These are phyloP conservation scores for Mesocentrotus franciscanus DNA, from an alignment of 53 echinoderm and acorn worm genomes.

Conservation along the genomic window DNA sequence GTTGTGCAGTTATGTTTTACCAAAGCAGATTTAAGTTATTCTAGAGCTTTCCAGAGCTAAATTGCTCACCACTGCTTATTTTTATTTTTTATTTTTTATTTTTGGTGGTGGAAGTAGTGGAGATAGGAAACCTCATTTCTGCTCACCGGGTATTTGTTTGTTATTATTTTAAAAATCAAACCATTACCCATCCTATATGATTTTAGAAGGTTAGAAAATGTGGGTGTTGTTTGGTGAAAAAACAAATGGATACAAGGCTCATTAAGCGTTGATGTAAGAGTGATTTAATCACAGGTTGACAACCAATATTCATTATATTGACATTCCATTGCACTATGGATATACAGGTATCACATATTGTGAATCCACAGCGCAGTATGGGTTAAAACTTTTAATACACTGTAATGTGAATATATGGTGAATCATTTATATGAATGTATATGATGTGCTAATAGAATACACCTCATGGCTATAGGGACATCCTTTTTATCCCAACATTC, in stretches of 20 bases:
- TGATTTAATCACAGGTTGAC: background rate
- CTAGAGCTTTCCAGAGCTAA: background rate
- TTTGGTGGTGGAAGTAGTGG: background rate
- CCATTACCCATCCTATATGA: slow-evolving; percentile 12
- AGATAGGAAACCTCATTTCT: background rate
- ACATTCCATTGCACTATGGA: background rate
- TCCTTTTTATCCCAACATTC: too few species aligned
- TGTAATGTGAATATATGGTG: too few species aligned
- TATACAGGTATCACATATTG: background rate
- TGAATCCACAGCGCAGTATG: background rate
- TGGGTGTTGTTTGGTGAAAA: background rate
- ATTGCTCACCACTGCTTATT: background rate
- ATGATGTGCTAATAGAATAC: too few species aligned
- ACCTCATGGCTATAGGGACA: too few species aligned
- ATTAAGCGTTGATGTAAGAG: background rate
- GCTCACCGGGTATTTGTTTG: background rate
- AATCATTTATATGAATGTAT: too few species aligned
- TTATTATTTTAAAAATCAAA: background rate
- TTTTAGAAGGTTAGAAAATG: background rate
- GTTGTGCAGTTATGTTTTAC: background rate
- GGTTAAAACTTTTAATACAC: too few species aligned
- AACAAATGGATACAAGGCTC: background rate
- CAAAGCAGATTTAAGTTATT: background rate
- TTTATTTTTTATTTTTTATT: background rate
- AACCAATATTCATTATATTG: background rate